A percentile compares a stretch with the other conserved stretches of the same genome.
Evolutionary conservation across 2,797 vertebrate species (phyloP).

Genomic region (Tragopan temminckii): DNA sequence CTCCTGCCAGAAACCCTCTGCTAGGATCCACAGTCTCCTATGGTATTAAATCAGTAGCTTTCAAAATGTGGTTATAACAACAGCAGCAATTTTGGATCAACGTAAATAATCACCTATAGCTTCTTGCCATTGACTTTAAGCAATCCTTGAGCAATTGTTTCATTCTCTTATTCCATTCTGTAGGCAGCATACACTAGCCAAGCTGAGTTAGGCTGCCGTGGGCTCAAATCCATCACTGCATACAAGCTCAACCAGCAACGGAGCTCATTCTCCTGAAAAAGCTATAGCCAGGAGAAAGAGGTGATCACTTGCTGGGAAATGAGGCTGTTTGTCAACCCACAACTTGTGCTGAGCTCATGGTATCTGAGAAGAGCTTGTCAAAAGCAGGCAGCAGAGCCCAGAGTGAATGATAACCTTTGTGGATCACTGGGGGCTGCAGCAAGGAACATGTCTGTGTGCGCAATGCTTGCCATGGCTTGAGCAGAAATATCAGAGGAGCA

Average conservation of each 20-base stretch:
- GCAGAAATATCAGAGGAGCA: not conserved
- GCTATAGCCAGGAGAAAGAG: not conserved
- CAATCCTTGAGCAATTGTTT: not conserved
- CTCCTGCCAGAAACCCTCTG: not conserved
- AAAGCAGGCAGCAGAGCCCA: not conserved
- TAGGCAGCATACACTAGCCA: not conserved
- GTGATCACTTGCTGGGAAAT: not conserved
- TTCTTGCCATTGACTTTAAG: not conserved
- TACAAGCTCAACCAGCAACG: not conserved
- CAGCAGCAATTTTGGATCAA: conserved; percentile 15
- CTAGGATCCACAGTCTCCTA: not conserved
- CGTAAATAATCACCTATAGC: not conserved
- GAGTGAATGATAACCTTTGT: not conserved
- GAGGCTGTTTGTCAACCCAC: not conserved
- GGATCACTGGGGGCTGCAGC: not conserved
- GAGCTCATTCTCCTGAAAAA: not conserved
- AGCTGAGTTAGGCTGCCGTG: accelerated
- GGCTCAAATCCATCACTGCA: not conserved
- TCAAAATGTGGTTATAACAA: not conserved
- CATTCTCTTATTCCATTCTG: not conserved
- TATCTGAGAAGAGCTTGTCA: not conserved
- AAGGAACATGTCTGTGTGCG: not conserved
- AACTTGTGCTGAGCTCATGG: not conserved
- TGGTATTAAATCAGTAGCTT: not conserved
- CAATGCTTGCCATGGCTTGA: not conserved